phyloP scores from a whole-genome alignment of 2,797 vertebrate species.

The Crocodylus rhombifer region DNA sequence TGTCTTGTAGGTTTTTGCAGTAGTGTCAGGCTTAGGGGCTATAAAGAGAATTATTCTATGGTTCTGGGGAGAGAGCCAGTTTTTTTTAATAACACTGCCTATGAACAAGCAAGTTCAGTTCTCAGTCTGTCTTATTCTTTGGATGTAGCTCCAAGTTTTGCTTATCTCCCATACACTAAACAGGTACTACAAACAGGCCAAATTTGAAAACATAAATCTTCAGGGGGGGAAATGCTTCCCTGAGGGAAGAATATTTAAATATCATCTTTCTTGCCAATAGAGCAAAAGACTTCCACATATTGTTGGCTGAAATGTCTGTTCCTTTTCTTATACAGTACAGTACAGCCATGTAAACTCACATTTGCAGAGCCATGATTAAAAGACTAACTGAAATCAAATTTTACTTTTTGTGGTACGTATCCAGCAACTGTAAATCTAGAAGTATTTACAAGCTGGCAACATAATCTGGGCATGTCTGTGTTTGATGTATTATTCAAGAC shows the following conservation, averaged over 20 bases:
- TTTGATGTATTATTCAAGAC: not conserved
- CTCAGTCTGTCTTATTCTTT: conserved; percentile 37
- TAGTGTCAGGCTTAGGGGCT: not conserved
- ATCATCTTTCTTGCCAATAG: conserved; percentile 26
- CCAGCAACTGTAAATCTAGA: not conserved
- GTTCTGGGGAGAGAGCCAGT: conserved; percentile 36
- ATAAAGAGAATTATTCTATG: conserved; percentile 25
- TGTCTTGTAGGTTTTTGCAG: conserved; percentile 50
- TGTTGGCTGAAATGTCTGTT: conserved; percentile 16
- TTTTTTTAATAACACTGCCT: conserved; percentile 30
- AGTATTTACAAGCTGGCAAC: not conserved
- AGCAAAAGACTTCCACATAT: conserved; percentile 35
- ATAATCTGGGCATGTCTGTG: not conserved
- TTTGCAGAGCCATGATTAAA: not conserved
- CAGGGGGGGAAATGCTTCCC: conserved; percentile 29
- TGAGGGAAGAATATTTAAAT: conserved; percentile 58
- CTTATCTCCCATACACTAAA: conserved; percentile 18
- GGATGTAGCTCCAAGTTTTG: conserved; percentile 47
- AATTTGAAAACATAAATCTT: conserved; percentile 67
- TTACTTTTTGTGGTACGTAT: not conserved
- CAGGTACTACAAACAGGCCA: conserved; percentile 35
- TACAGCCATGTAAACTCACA: not conserved
- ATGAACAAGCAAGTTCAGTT: conserved; percentile 30
- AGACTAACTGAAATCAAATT: not conserved
- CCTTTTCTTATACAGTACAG: not conserved